Evolutionary conservation across 2,797 vertebrate species (phyloP).

Genomic region (Phataginus tricuspis): DNA sequence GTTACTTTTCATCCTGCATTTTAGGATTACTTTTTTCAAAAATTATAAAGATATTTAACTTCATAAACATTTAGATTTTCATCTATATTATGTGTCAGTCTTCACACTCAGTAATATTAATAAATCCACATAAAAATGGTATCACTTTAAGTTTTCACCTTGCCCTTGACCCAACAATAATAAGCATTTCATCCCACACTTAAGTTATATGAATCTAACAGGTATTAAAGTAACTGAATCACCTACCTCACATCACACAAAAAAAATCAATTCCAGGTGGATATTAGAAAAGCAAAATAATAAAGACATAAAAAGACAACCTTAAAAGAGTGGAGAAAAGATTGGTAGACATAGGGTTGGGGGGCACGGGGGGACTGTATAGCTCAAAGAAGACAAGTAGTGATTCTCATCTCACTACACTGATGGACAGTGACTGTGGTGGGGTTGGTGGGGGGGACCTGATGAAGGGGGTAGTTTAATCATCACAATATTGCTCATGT

Average conservation of each 20-base stretch:
- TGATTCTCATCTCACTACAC: too few species aligned
- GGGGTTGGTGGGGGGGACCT: too few species aligned
- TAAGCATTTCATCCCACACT: background rate
- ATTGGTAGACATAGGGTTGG: too few species aligned
- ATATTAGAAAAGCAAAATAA: constrained; percentile 40
- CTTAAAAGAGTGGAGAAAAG: background rate
- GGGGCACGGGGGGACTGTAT: too few species aligned
- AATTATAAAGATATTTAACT: background rate
- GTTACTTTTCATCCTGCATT: background rate
- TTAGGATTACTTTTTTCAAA: background rate
- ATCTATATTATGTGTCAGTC: background rate
- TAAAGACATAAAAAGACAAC: background rate
- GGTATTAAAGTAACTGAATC: background rate
- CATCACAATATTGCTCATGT: too few species aligned
- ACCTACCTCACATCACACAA: background rate
- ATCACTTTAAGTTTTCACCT: background rate
- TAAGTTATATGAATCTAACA: background rate
- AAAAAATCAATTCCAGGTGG: background rate
- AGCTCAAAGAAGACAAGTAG: too few species aligned
- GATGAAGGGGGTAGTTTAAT: too few species aligned
- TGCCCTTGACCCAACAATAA: background rate
- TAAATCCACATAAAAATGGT: background rate
- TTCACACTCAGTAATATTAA: background rate
- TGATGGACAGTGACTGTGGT: too few species aligned
- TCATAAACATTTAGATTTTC: constrained; percentile 12